Conservation (phyloP, 2,888 invertebrate genomes). For the Hirtodrosophila duncani region DNA sequence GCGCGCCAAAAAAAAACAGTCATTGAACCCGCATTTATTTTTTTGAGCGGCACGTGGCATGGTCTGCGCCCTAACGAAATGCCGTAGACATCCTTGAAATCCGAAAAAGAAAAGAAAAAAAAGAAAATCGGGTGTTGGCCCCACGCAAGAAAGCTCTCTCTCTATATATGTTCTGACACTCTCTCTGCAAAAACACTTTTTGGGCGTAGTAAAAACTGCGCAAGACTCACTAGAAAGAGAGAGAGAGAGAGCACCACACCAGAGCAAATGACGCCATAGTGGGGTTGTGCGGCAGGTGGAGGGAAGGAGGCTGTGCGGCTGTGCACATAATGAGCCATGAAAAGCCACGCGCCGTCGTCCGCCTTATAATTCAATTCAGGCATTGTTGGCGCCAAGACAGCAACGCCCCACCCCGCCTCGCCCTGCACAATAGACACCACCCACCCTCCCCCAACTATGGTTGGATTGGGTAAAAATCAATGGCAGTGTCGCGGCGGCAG, state of each 20-base stretch:
- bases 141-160: too few species aligned
- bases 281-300: conserved; percentile 39
- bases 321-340: conserved; percentile 16
- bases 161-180: too few species aligned
- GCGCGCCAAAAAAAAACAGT: conserved; percentile 3
- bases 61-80: too few species aligned
- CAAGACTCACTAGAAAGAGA: too few species aligned
- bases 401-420: too few species aligned
- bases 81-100: conserved; percentile 51
- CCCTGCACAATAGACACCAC: too few species aligned
- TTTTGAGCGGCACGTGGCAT: conserved; percentile 33
- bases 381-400: not conserved
- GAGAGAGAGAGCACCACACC: conserved; percentile 8
- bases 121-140: conserved; percentile 29
- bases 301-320: conserved; percentile 65
- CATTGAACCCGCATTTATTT: too few species aligned
- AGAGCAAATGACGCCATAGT: conserved; percentile 10
- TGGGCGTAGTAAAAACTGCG: conserved; percentile 5
- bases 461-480: conserved; percentile 42
- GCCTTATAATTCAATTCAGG: conserved; percentile 1
- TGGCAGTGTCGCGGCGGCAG: conserved; percentile 9
- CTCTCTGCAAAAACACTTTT: too few species aligned
- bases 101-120: too few species aligned
- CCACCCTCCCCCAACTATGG: conserved; percentile 8
- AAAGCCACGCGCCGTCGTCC: conserved; percentile 8